These are phyloP conservation scores for Catagonus wagneri DNA, from an alignment of 2,113 vertebrate species.

Conservation along the genomic window DNA sequence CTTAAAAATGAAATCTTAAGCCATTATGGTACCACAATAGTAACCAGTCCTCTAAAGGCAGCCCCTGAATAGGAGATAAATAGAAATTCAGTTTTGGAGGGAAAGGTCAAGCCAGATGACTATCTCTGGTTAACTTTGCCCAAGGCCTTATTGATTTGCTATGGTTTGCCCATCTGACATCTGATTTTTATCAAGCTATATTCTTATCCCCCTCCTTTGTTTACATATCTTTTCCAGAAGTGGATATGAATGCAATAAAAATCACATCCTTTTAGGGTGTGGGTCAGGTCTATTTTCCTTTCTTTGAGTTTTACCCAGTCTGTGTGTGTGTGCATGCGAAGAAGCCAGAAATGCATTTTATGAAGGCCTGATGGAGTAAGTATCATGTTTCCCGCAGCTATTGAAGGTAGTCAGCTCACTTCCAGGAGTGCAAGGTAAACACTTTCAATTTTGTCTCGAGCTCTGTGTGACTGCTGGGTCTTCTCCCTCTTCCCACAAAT, in stretches of 20 bases:
- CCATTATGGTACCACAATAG: not conserved
- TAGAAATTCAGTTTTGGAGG: conserved; percentile 21
- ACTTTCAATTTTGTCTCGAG: not conserved
- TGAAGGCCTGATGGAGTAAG: not conserved
- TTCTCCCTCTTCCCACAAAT: not conserved
- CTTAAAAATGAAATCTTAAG: conserved; percentile 63
- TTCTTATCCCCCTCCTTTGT: conserved; percentile 36
- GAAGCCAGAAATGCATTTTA: not conserved
- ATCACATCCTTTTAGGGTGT: not conserved
- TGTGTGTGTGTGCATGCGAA: not conserved
- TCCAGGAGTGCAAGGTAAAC: not conserved
- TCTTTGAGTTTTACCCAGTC: conserved; percentile 47
- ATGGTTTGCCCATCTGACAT: conserved; percentile 43
- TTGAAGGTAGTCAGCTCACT: not conserved
- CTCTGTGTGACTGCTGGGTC: not conserved
- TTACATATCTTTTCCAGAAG: conserved; percentile 35
- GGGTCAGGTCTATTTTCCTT: not conserved
- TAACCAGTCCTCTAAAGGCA: not conserved
- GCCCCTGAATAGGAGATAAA: conserved; percentile 15
- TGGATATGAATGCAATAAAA: conserved; percentile 54
- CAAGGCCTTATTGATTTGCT: conserved; percentile 38
- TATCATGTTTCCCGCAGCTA: not conserved
- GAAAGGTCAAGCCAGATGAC: conserved; percentile 54
- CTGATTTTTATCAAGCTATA: conserved; percentile 36
- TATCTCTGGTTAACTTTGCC: conserved; percentile 57